A percentile compares a stretch with the other conserved stretches of the same genome.
These are phyloP conservation scores for Ridgeia piscesae DNA, from an alignment of 1,140 invertebrate species.

Conservation along the genomic window DNA sequence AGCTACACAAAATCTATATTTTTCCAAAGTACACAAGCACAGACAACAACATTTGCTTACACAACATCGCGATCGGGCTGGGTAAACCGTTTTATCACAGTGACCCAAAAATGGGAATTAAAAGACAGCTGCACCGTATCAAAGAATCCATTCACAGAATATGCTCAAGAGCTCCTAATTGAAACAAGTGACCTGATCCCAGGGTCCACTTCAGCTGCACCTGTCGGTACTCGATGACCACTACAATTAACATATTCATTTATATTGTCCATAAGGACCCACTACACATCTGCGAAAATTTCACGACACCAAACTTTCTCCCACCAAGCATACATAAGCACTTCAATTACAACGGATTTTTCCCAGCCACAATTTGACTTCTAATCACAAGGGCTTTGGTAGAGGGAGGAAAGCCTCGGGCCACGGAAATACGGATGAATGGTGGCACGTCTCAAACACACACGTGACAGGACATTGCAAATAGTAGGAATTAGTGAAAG, in stretches of 20 bases:
- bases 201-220: too few species aligned
- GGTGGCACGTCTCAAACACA: neutral
- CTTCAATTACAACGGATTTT: neutral
- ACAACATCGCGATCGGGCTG: neutral
- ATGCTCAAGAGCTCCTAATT: too few species aligned
- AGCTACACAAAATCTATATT: neutral
- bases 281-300: neutral
- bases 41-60: neutral
- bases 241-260: too few species aligned
- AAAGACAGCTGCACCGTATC: too few species aligned
- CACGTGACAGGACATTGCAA: neutral
- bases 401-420: neutral
- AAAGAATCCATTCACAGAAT: too few species aligned
- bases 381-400: neutral
- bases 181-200: too few species aligned
- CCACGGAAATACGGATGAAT: neutral
- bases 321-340: neutral
- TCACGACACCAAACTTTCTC: neutral
- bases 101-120: neutral
- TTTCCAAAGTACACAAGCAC: neutral
- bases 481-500: neutral
- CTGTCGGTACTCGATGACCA: too few species aligned
- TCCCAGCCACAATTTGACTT: neutral
- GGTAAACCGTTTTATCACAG: neutral
- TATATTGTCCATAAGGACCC: too few species aligned